Evolutionary conservation across 2,888 invertebrate species (phyloP).

Genomic region (Melangyna quadrimaculata): DNA sequence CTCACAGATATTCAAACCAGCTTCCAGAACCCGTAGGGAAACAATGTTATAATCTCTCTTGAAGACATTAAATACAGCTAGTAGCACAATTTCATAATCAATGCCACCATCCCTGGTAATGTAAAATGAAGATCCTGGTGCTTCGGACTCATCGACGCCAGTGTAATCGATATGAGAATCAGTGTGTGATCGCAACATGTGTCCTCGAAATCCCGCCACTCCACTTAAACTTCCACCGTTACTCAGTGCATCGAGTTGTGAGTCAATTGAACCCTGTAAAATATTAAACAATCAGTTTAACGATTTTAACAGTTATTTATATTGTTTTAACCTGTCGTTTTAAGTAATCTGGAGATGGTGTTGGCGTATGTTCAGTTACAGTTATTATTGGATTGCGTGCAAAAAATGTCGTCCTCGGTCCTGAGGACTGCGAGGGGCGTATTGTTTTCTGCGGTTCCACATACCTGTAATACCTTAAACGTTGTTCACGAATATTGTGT

Average conservation of each 20-base stretch:
- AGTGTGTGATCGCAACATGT: conserved; percentile 92
- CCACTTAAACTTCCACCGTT: conserved; percentile 77
- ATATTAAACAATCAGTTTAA: neutral
- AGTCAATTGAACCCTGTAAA: conserved; percentile 90
- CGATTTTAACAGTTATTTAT: neutral
- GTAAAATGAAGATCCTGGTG: conserved; percentile 93
- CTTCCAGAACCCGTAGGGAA: conserved; percentile 94
- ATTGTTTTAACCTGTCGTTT: conserved; percentile 85
- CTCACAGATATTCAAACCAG: conserved; percentile 95
- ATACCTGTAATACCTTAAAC: conserved; percentile 81
- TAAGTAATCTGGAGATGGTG: conserved; percentile 93
- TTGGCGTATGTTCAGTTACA: conserved; percentile 97
- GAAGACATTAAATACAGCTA: conserved; percentile 94
- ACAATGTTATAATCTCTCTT: conserved; percentile 92
- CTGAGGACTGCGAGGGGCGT: conserved; percentile 78
- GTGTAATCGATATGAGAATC: conserved; percentile 95
- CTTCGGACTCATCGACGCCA: conserved; percentile 92
- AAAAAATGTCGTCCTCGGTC: conserved; percentile 81
- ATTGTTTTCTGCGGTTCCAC: conserved; percentile 79
- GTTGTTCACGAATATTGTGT: conserved; percentile 71
- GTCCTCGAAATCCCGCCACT: conserved; percentile 81
- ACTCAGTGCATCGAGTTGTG: conserved; percentile 87
- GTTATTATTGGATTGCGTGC: conserved; percentile 97
- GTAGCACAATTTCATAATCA: conserved; percentile 91
- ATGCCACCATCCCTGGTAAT: conserved; percentile 97